Base-by-base conservation (phyloP, 2,888 invertebrate genomes). In the Brenthis hecate region DNA sequence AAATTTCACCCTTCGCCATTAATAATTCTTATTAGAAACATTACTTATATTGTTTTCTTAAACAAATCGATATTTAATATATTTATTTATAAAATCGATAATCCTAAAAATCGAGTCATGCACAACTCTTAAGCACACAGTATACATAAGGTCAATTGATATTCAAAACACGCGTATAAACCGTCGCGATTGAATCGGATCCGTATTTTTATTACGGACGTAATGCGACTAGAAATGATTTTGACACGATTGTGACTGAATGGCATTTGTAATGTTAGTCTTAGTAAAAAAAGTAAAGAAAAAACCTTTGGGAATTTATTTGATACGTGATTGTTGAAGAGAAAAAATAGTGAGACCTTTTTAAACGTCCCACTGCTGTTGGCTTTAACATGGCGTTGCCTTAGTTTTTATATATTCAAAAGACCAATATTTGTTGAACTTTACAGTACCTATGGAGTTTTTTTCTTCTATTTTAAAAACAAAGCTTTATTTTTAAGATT, bases 171-270 rank as follows among this genome's bases (percentile, higher is more conserved):
- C 64, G 67, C 53, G 51, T 55, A 61, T 58, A 65, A 56, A 65
- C 56, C 19, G 58, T 43, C 64, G 14, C 61, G 56, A 65, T 70
- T 62, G 60, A 64, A 61, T 61, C 56, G 64, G 56, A 23, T 51
- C 47, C 55, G 63, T 43, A 67, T 32, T 47, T 43, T 23, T 43
- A 32, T 64, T 63, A 57, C 55, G 48, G 28, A 54, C 58, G 54
- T 58, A 58, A 68, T 54, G 54, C 32, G 64, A 36, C 47, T 68
- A 14, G 19, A 60, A 64, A 64, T 57, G 68, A 64, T 43, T 68
- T 67, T 61, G 56, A 65, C 60, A 63, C 50, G 64, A 70, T 63
- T 66, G 51, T 16, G 55, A 65, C 56, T 43, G 13, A 69, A 65
- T 56, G 13, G 61, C 56, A 53, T 66, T 62, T 50, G 48, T 58